Base-by-base conservation (phyloP, 2,888 invertebrate genomes). In the Ectobius pallidus region DNA sequence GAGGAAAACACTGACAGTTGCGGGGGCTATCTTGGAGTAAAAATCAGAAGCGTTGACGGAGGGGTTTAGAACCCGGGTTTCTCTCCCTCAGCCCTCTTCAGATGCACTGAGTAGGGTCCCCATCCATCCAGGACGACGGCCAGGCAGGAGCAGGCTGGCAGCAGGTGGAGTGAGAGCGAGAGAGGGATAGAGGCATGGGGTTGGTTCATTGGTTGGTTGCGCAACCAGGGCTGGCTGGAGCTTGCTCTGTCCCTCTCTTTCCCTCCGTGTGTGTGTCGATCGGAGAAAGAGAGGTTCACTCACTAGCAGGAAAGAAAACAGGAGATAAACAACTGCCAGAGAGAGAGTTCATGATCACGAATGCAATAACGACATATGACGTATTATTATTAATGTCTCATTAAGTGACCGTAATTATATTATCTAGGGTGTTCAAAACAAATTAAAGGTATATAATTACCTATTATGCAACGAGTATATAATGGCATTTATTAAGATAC, bases 181-280 rank as follows among this genome's bases (percentile, higher is more conserved):
- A 49, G 49, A 49, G 49, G 22, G 20, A 20, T 6, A 49, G 22
- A 30, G 58, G 1, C 27, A 58, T n/a, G 58, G 58, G 58, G 58
- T 58, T 58, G 30, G 58, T 58, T 58, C 58, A 58, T 58, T 58
- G 58, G 58, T 30, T 58, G 58, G 58, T 58, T 58, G 58, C 58
- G 58, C 58, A 58, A 58, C 58, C 58, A 58, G 58, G 52, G 58
- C 30, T 58, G 58, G 58, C 58, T 30, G 32, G 58, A 58, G 58
- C 58, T 30, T 30, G 11, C 58, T 58, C 30, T 16, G 30, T 58
- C 58, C n/a, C 30, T 4, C 14, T 27, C 58, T 25, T 25, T 58
- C 16, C 27, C 52, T 25, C 30, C 27, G 27, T 6, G 1, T 30
- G 27, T 1, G 30, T 30, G 30, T 58, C 58, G 58, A 58, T 30